Evolutionary conservation across 2,797 vertebrate genomes (phyloP).

Genomic region (Pseudochaenichthys georgianus): DNA sequence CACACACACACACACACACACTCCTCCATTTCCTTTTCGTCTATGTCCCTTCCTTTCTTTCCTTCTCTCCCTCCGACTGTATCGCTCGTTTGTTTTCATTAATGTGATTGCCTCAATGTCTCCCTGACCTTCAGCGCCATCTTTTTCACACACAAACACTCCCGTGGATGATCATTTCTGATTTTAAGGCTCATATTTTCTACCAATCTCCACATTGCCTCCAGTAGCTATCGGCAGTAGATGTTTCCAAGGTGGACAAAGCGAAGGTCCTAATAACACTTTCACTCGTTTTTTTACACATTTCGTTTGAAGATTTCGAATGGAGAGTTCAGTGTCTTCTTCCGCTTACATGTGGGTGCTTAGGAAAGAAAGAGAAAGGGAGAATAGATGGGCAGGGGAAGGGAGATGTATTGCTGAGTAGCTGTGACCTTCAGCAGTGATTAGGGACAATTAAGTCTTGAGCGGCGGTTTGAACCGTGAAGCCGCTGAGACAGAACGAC

Average conservation of each 20-base stretch:
- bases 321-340: conserved; percentile 25
- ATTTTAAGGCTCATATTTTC: conserved; percentile 68
- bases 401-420: conserved; percentile 64
- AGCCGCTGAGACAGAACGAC: conserved; percentile 53
- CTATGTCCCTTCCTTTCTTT: conserved; percentile 45
- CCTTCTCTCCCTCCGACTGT: conserved; percentile 58
- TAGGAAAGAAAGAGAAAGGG: conserved; percentile 11
- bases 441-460: conserved; percentile 79
- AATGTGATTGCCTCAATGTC: conserved; percentile 87
- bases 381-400: conserved; percentile 42
- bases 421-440: conserved; percentile 78
- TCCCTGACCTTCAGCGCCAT: conserved; percentile 84
- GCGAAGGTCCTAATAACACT: conserved; percentile 30
- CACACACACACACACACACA: conserved; percentile 29
- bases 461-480: conserved; percentile 68
- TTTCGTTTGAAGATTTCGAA: conserved; percentile 45
- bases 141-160: conserved; percentile 65
- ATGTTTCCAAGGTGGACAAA: conserved; percentile 29
- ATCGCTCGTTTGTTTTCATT: conserved; percentile 89
- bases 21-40: conserved; percentile 38
- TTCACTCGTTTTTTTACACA: not conserved
- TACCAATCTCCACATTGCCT: conserved; percentile 24
- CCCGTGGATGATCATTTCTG: conserved; percentile 67
- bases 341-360: conserved; percentile 14
- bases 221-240: conserved; percentile 16